Evolutionary conservation across 1,140 invertebrate genomes (phyloP), one percentile per base, ranked within the genome.

Genomic region (Danaus plexippus): DNA sequence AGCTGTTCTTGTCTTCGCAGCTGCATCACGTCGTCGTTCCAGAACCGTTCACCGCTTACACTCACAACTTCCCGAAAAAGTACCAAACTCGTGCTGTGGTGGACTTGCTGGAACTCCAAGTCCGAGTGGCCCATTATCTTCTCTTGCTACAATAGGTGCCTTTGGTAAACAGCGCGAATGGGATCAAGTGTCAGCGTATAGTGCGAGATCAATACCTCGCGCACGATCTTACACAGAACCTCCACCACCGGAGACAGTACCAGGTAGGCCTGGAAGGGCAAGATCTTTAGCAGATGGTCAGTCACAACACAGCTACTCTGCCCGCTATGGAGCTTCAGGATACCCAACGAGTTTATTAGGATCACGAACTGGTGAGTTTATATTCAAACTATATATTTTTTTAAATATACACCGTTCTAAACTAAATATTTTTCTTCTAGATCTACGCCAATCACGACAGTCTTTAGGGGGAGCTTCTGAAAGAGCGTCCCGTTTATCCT

Each of bases 101-200:
- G 90, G 88, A 11, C 87, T 92, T 15, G 89, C 89, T 51, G 92
- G 92, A 52, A 92, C 92, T 11, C 92, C 92, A 44, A 94, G 92
- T 73, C 93, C 93, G 40, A 91, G 89, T 13, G 93, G 92, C 42
- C 94, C 93, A 6, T 83, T 95, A 50, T 93, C 94, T n/a, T 94
- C 94, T 9, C 89, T 95, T 72, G 94, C 94, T n/a, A 92, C 92
- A 9, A 80, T 90, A 66, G 93, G 91, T 66, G 94, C 93, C 54
- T 95, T 94, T 81, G 94, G 94, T 77, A 90, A 92, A 66, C 94
- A 93, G 76, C 94, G 91, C 89, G 96, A 98, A 82, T 97, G 96
- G 96, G 96, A 98, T 87, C 95, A 96, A 84, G 92, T 96, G 11
- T 97, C 96, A 2, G 94, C 94, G 11, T 97, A 97, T 81, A 97